phyloP scores from a whole-genome alignment of 2,113 vertebrate species.

The Syngnathoides biaculeatus region DNA sequence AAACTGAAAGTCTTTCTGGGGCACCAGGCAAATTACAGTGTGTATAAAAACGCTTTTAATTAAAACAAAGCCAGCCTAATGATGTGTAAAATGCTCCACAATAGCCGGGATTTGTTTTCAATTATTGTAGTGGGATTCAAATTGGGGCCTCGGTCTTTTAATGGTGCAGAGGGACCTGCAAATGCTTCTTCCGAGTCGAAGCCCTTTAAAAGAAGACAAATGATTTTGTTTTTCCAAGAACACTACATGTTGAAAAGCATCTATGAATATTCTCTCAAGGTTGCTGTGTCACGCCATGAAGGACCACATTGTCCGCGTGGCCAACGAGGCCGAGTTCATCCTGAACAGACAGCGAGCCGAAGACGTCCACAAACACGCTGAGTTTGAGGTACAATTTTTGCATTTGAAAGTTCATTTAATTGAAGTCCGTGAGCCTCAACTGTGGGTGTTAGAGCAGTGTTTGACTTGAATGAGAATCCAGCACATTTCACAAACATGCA shows the following conservation, averaged over 20 bases:
- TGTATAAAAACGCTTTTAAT: slow-evolving; percentile 84
- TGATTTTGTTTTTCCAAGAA: too few relatives aligned
- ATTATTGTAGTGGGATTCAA: slow-evolving; percentile 69
- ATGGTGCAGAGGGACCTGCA: slow-evolving; percentile 48
- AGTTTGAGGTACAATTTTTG: slow-evolving; percentile 85
- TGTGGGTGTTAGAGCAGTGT: too few relatives aligned
- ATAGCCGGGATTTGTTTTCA: slow-evolving; percentile 75
- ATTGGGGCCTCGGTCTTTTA: slow-evolving; percentile 34
- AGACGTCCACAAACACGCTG: slow-evolving; percentile 95
- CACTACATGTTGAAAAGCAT: too few relatives aligned
- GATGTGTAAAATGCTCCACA: slow-evolving; percentile 87
- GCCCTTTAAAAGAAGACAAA: too few relatives aligned
- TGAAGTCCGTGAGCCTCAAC: too few relatives aligned
- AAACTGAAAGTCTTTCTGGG: slow-evolving; percentile 79
- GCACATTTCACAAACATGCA: too few relatives aligned
- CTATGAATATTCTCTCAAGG: slow-evolving; percentile 63
- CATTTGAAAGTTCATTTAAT: too few relatives aligned
- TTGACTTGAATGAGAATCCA: too few relatives aligned
- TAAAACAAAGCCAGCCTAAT: slow-evolving; percentile 92
- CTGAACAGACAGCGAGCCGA: slow-evolving; percentile 95
- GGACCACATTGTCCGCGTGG: slow-evolving; percentile 96
- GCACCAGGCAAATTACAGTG: slow-evolving; percentile 77
- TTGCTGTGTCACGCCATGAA: slow-evolving; percentile 97
- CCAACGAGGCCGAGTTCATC: slow-evolving; percentile 98
- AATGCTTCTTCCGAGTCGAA: neutral